These are phyloP conservation scores for Melanitta fusca DNA, from an alignment of 2,797 vertebrate species.

Conservation along the genomic window DNA sequence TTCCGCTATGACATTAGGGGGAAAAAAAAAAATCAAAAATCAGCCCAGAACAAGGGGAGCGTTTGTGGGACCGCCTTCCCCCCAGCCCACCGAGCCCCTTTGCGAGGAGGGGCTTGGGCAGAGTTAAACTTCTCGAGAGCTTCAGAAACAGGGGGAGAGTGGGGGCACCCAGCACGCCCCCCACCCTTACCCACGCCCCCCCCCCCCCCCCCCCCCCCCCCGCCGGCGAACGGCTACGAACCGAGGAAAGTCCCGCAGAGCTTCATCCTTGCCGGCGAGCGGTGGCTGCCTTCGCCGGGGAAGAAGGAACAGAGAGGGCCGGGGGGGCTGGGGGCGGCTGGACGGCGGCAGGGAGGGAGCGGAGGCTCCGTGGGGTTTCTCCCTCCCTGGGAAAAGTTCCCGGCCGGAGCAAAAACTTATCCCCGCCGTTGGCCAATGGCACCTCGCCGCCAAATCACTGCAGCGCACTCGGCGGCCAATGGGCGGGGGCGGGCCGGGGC, in stretches of 20 bases:
- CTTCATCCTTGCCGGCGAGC: conserved; percentile 86
- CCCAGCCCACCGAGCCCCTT: background rate
- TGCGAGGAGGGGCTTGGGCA: background rate
- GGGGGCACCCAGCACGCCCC: fast-evolving
- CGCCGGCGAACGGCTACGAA: conserved; percentile 78
- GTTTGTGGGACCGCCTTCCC: background rate
- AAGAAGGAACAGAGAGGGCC: background rate
- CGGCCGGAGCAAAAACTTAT: conserved; percentile 86
- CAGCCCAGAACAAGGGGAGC: background rate
- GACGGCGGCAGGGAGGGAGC: background rate
- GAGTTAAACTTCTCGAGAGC: background rate
- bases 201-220: background rate
- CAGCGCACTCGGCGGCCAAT: conserved; percentile 81
- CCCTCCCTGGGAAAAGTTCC: conserved; percentile 84
- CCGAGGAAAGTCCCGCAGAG: conserved; percentile 92
- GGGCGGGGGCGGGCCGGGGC: conserved; percentile 19
- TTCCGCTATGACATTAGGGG: fast-evolving
- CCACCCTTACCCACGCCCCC: fast-evolving
- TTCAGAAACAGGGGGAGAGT: background rate
- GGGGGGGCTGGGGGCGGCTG: background rate
- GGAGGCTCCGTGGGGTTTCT: conserved; percentile 72
- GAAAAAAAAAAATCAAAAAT: too few relatives aligned
- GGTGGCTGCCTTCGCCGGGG: conserved; percentile 6
- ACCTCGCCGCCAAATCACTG: conserved; percentile 67
- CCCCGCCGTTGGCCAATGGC: conserved; percentile 82